Evolutionary conservation across 2,797 vertebrate genomes (phyloP), one percentile per base, ranked within the genome.

Genomic region (Oreochromis mossambicus): DNA sequence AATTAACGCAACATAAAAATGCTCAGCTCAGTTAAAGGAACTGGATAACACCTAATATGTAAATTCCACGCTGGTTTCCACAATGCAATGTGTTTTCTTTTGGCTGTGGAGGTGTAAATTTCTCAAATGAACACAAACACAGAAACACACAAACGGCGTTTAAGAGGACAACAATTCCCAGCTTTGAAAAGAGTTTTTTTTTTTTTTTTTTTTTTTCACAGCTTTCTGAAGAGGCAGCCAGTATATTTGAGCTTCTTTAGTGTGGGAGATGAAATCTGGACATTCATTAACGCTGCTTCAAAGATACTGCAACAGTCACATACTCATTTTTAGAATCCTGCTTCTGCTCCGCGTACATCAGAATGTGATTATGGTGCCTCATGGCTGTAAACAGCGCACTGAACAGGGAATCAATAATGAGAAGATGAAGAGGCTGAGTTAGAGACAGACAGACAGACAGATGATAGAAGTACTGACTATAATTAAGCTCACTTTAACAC

Each of bases 231-330:
- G 24, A 78, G 58, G 68, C 80, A 81, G 84, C 48, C 78, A 36
- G 12, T 87, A 80, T 82, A 66, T 89, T 83, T 58, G 56, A 48
- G 81, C 55, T n/a, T 54, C 81, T 89, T 55, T 14, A 34, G 50
- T 15, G 77, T 56, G 63, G 17, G 75, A 52, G 81, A 79, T 7
- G 2, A 82, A 82, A 85, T 78, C 8, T 87, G 78, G 81, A 89
- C 86, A 50, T 81, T 84, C 58, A 84, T 86, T 87, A 87, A 63
- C 68, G 63, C 61, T 2, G 58, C 81, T 90, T 89, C 77, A 85
- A 87, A 86, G 76, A 84, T 5, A 2, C 34, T 32, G 43, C 36
- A 55, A 56, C 24, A 48, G 68, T 48, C 68, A 50, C 77, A 55
- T 36, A 3, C 21, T 88, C 77, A 12, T 75, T 88, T 84, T 84